Conservation (phyloP, 2,888 invertebrate genomes). For the Falcaria lacertinaria region DNA sequence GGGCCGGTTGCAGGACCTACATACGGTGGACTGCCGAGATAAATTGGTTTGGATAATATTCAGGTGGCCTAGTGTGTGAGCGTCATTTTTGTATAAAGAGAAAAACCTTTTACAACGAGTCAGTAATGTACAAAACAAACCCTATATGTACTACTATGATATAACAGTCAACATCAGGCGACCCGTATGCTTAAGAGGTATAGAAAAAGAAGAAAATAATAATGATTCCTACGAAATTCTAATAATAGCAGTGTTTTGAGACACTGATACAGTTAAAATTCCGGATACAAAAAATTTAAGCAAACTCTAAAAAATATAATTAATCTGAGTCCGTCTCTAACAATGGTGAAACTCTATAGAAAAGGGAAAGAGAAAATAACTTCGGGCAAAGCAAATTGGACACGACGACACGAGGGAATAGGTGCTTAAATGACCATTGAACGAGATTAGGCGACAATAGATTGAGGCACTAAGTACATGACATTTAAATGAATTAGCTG, state of each 20-base stretch:
- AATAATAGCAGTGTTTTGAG: too few species aligned
- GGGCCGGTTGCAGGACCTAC: conserved; percentile 25
- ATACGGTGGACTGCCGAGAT: conserved; percentile 17
- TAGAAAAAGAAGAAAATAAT: too few species aligned
- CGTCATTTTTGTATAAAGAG: too few species aligned
- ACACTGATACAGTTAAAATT: neutral
- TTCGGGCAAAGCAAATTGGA: neutral
- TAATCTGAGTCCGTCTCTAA: neutral
- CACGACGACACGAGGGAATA: neutral
- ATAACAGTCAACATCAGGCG: too few species aligned
- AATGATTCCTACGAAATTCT: too few species aligned
- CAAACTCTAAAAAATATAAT: neutral
- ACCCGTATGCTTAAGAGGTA: too few species aligned
- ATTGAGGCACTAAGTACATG: conserved; percentile 3
- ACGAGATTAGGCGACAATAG: neutral
- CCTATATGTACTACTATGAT: too few species aligned
- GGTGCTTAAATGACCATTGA: neutral
- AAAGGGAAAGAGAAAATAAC: neutral
- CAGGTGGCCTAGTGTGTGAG: too few species aligned
- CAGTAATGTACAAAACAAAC: too few species aligned
- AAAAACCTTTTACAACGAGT: too few species aligned
- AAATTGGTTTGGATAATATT: conserved; percentile 24
- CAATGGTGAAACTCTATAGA: neutral
- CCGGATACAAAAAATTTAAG: neutral
- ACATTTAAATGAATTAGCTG: conserved; percentile 16